Conservation (phyloP, 2,888 invertebrate species). For the Venusia cambrica region DNA sequence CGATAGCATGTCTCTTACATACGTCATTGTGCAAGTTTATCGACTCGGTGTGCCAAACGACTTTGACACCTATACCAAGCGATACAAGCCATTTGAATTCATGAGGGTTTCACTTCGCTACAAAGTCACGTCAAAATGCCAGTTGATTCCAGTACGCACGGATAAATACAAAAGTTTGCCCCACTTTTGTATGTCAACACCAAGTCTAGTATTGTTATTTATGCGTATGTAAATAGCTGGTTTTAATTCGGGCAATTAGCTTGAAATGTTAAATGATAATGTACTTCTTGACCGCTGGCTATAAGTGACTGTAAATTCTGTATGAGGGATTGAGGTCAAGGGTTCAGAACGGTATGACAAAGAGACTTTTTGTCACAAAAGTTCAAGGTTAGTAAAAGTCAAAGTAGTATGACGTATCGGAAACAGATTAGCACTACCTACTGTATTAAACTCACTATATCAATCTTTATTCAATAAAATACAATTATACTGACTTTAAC, state of each 20-base stretch:
- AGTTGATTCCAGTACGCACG: conserved; percentile 59
- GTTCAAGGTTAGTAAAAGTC: too few species aligned
- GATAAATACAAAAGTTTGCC: conserved; percentile 46
- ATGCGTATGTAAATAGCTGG: conserved; percentile 24
- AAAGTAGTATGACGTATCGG: too few species aligned
- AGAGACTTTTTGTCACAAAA: too few species aligned
- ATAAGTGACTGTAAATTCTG: too few species aligned
- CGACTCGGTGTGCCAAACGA: conserved; percentile 4
- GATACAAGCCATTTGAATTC: conserved; percentile 16
- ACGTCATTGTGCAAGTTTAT: conserved; percentile 1
- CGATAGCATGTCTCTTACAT: conserved; percentile 11
- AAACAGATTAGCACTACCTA: too few species aligned
- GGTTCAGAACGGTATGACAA: too few species aligned
- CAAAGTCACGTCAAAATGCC: conserved; percentile 53
- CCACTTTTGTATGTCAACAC: conserved; percentile 61
- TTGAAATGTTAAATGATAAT: conserved; percentile 13
- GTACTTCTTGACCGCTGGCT: too few species aligned
- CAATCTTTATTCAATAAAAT: too few species aligned
- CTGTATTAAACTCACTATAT: too few species aligned
- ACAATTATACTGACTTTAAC: too few species aligned
- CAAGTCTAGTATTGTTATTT: conserved; percentile 27
- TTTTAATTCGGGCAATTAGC: conserved; percentile 26
- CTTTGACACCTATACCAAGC: conserved; percentile 4
- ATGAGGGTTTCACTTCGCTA: conserved; percentile 36
- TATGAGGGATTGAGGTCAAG: too few species aligned